These are phyloP conservation scores for Vicugna pacos DNA, from an alignment of 2,113 vertebrate genomes.

Conservation along the genomic window DNA sequence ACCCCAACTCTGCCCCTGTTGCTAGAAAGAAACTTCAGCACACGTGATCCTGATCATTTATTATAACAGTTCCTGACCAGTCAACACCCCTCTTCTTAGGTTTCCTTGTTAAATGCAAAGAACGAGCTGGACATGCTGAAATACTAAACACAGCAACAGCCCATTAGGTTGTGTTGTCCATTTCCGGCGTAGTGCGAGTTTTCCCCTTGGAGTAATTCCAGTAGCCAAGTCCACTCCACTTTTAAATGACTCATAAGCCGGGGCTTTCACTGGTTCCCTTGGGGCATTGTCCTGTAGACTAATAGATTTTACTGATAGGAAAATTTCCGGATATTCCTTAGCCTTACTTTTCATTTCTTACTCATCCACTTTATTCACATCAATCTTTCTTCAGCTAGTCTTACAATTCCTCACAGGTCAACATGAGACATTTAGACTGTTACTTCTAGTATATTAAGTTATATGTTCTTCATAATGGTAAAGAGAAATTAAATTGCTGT, in stretches of 20 bases:
- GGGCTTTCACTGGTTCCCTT: slow-evolving; percentile 60
- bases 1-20: background rate
- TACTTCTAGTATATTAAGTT: slow-evolving; percentile 69
- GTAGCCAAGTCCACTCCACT: background rate
- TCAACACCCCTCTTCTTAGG: background rate
- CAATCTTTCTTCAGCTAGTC: slow-evolving; percentile 29
- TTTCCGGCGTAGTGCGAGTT: background rate
- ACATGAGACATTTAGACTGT: slow-evolving; percentile 34
- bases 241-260: slow-evolving; percentile 34
- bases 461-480: slow-evolving; percentile 61
- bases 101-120: slow-evolving; percentile 11
- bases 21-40: background rate
- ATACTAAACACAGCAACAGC: background rate
- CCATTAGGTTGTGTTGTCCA: slow-evolving; percentile 13
- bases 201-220: slow-evolving; percentile 63
- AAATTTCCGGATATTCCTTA: slow-evolving; percentile 35
- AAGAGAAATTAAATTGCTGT: slow-evolving; percentile 58
- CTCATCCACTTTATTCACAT: slow-evolving; percentile 8
- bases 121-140: background rate
- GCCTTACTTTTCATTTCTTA: slow-evolving; percentile 47
- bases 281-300: slow-evolving; percentile 29
- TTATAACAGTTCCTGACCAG: background rate
- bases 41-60: background rate
- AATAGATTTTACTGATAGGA: slow-evolving; percentile 60
- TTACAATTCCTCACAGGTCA: slow-evolving; percentile 37